phyloP scores from a whole-genome alignment of 2,113 vertebrate genomes.

The Rostratula benghalensis region DNA sequence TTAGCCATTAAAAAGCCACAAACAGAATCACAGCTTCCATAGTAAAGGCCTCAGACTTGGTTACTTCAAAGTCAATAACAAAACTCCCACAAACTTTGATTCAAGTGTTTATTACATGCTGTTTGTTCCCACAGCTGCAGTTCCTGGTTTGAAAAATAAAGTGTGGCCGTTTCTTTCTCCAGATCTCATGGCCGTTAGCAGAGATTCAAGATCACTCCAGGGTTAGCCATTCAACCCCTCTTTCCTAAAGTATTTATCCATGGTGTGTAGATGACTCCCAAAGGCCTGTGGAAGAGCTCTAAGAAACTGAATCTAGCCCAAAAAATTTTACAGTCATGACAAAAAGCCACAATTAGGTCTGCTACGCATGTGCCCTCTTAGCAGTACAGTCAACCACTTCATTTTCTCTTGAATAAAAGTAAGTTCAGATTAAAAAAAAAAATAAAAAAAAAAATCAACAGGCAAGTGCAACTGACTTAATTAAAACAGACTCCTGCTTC shows the following conservation, averaged over 20 bases:
- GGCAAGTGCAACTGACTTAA: neutral
- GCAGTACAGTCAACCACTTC: neutral
- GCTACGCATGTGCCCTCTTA: neutral
- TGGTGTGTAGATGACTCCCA: neutral
- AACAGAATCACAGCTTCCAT: constrained; percentile 54
- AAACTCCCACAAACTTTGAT: constrained; percentile 63
- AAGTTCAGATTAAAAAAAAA: neutral
- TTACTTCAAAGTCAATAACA: constrained; percentile 50
- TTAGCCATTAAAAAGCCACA: constrained; percentile 57
- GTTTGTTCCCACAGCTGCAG: constrained; percentile 56
- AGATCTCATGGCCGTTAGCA: neutral
- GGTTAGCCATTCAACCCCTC: neutral
- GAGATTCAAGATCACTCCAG: constrained; percentile 1
- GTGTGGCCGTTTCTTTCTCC: neutral
- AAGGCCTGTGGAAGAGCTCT: neutral
- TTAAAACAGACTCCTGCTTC: neutral
- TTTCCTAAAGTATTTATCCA: constrained; percentile 6
- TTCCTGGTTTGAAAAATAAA: constrained; percentile 38
- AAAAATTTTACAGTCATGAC: neutral
- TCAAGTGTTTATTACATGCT: constrained; percentile 56
- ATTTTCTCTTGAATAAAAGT: neutral
- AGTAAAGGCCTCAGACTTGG: constrained; percentile 46
- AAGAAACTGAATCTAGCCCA: neutral
- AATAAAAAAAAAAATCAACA: neutral
- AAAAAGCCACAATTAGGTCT: neutral